Percentiles rank a stretch among this genome's conserved stretches.
Conservation (phyloP, 2,888 invertebrate genomes). For the Rotaria magnacalcarata region DNA sequence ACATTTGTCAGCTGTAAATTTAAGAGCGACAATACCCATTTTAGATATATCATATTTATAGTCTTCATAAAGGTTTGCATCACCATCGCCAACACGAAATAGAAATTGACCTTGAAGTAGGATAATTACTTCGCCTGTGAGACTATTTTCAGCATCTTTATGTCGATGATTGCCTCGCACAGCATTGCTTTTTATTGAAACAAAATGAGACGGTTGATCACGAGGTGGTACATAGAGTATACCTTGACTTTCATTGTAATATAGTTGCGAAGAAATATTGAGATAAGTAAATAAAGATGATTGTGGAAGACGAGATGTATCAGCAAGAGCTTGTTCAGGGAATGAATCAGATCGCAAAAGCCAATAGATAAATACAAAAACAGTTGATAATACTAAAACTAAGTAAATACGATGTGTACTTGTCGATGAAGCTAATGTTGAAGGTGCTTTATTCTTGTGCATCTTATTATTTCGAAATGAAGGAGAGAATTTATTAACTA, state of each 20-base stretch:
- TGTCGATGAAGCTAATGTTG: too few species aligned
- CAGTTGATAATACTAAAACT: neutral
- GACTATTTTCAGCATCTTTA: neutral
- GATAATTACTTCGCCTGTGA: neutral
- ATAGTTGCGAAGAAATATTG: neutral
- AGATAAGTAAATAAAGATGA: neutral
- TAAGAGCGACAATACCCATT: neutral
- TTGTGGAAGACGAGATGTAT: neutral
- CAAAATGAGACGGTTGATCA: neutral
- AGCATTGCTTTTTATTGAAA: neutral
- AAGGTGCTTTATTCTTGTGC: neutral
- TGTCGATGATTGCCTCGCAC: constrained; percentile 16
- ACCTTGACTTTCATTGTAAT: neutral
- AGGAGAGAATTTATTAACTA: neutral
- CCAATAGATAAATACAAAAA: neutral
- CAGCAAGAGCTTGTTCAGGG: neutral
- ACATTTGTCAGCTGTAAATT: neutral
- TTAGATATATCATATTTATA: neutral
- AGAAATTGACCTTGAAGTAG: constrained; percentile 5
- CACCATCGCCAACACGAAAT: neutral
- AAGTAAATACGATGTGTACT: neutral
- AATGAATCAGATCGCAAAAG: neutral
- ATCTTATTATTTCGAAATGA: neutral
- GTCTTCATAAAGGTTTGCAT: neutral
- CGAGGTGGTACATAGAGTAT: neutral